Conservation (phyloP, 2,797 vertebrate genomes). For the Scyliorhinus canicula region DNA sequence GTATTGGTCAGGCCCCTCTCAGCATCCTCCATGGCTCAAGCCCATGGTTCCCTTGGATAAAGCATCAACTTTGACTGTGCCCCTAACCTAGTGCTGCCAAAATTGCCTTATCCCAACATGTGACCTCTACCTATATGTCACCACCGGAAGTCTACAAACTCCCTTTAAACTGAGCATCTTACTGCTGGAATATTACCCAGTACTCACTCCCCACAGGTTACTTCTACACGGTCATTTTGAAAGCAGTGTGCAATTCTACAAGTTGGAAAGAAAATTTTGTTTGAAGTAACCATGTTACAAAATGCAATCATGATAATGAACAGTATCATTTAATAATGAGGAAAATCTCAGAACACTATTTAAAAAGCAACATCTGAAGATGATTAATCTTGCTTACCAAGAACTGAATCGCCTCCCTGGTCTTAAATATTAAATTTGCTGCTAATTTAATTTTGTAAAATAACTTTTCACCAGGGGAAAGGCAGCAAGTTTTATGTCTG, state of each 20-base stretch:
- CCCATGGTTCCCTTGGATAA: too few relatives aligned
- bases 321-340: neutral
- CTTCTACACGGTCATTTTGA: neutral
- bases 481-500: neutral
- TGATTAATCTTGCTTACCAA: neutral
- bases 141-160: too few relatives aligned
- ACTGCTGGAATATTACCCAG: neutral
- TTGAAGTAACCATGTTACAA: neutral
- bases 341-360: neutral
- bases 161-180: neutral
- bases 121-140: too few relatives aligned
- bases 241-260: neutral
- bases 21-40: too few relatives aligned
- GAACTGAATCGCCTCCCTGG: neutral
- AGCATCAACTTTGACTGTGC: too few relatives aligned
- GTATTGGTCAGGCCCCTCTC: too few relatives aligned
- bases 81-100: too few relatives aligned
- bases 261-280: neutral
- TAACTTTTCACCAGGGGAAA: neutral
- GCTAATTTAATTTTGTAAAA: neutral
- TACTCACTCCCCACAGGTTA: neutral
- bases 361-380: neutral
- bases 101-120: too few relatives aligned
- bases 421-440: neutral
- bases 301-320: neutral